A percentile compares a stretch with the other conserved stretches of the same genome.
These are phyloP conservation scores for Pollenia amentaria DNA, from an alignment of 2,888 invertebrate species.

Conservation along the genomic window DNA sequence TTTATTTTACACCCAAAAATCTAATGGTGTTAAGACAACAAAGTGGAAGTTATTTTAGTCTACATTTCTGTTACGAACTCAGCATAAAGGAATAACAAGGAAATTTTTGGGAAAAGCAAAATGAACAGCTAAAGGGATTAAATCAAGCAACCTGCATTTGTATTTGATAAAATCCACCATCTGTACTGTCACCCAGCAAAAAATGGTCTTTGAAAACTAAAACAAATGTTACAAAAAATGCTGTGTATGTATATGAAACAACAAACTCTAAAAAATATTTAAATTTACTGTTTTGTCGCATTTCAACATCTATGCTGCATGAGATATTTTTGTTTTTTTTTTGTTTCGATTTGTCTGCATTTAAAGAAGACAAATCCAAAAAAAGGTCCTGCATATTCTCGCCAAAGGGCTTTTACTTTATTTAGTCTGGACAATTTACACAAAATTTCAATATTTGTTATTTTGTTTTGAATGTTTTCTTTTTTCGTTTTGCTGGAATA, in stretches of 20 bases:
- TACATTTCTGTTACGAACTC: slow-evolving; percentile 18
- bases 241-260: background rate
- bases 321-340: background rate
- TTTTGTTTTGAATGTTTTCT: slow-evolving; percentile 13
- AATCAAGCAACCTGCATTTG: slow-evolving; percentile 54
- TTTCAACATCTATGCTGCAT: slow-evolving; percentile 46
- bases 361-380: slow-evolving; percentile 34
- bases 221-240: slow-evolving; percentile 4
- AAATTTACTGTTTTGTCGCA: slow-evolving; percentile 58
- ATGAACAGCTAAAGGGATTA: slow-evolving; percentile 46
- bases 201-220: slow-evolving; percentile 9
- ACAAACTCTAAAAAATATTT: slow-evolving; percentile 48
- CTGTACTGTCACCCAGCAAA: slow-evolving; percentile 1
- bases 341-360: slow-evolving; percentile 23
- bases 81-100: slow-evolving; percentile 14
- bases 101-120: slow-evolving; percentile 8
- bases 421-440: slow-evolving; percentile 68
- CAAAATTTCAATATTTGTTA: slow-evolving; percentile 46
- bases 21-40: slow-evolving; percentile 51
- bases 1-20: slow-evolving; percentile 39
- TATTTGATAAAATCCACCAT: slow-evolving; percentile 3
- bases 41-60: slow-evolving; percentile 24
- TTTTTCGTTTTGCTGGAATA: slow-evolving; percentile 33
- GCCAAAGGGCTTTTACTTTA: slow-evolving; percentile 55
- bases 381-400: slow-evolving; percentile 8